Conservation (phyloP, 1,140 invertebrate genomes). For the Agraylea sexmaculata region DNA sequence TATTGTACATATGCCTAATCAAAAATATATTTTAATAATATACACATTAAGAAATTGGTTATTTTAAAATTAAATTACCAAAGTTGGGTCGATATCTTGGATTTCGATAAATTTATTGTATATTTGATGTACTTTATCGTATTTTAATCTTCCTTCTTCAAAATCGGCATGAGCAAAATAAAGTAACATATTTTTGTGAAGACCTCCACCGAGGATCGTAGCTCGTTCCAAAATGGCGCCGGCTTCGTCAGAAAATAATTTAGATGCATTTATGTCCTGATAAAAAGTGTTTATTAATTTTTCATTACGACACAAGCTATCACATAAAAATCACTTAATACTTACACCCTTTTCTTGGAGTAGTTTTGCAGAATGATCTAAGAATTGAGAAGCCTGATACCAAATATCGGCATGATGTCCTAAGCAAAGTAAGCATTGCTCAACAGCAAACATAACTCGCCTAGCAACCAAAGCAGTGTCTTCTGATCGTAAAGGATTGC, state of each 20-base stretch:
- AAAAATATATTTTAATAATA: conserved; percentile 10
- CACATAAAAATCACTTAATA: conserved; percentile 18
- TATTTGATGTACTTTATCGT: conserved; percentile 95
- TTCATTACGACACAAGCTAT: neutral
- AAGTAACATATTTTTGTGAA: conserved; percentile 85
- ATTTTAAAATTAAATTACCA: conserved; percentile 48
- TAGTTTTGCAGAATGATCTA: conserved; percentile 87
- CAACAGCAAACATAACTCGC: conserved; percentile 96
- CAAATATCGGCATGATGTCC: conserved; percentile 98
- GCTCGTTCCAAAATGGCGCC: conserved; percentile 89
- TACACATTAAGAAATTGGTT: conserved; percentile 13
- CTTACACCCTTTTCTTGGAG: conserved; percentile 87
- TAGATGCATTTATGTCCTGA: conserved; percentile 82
- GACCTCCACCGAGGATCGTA: conserved; percentile 72
- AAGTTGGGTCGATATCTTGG: conserved; percentile 83
- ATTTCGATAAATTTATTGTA: conserved; percentile 87
- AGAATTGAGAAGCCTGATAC: conserved; percentile 95
- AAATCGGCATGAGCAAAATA: conserved; percentile 99
- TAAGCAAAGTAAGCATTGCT: conserved; percentile 91
- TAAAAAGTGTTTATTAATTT: conserved; percentile 8
- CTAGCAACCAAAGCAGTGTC: conserved; percentile 87
- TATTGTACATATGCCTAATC: conserved; percentile 91
- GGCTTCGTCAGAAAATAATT: conserved; percentile 87
- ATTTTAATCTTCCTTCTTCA: conserved; percentile 92
- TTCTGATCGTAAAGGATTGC: conserved; percentile 90